phyloP scores from a whole-genome alignment of 2,113 vertebrate genomes.

The Alaudala cheleensis region DNA sequence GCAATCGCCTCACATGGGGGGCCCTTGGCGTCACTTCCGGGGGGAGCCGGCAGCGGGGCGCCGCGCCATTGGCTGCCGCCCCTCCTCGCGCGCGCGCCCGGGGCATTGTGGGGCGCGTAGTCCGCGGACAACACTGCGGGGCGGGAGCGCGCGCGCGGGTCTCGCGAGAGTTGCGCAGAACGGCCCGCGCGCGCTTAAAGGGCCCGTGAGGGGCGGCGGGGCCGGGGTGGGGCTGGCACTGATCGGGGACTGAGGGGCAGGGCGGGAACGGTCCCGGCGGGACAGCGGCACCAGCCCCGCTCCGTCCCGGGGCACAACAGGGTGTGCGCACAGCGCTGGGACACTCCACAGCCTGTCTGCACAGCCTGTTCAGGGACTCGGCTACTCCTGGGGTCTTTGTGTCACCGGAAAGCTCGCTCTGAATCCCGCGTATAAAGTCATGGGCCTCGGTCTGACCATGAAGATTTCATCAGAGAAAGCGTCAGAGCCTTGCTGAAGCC shows the following conservation, averaged over 20 bases:
- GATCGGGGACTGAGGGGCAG: too few relatives aligned
- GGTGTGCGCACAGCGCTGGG: not conserved
- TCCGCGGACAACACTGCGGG: not conserved
- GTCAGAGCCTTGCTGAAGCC: not conserved
- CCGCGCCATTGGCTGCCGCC: not conserved
- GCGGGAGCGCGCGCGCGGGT: not conserved
- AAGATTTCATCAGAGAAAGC: too few relatives aligned
- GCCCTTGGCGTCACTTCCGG: not conserved
- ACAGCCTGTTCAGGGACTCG: accelerated
- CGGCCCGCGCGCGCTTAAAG: not conserved
- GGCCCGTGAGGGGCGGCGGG: not conserved
- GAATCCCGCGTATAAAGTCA: accelerated
- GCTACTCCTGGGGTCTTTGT: too few relatives aligned
- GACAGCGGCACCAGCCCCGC: not conserved
- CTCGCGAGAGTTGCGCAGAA: not conserved
- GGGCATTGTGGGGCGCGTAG: not conserved
- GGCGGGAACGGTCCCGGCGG: not conserved
- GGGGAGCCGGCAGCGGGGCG: not conserved
- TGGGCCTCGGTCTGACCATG: accelerated
- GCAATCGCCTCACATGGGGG: not conserved
- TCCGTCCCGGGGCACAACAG: too few relatives aligned
- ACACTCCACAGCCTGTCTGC: not conserved
- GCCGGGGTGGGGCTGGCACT: not conserved
- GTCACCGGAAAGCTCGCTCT: not conserved
- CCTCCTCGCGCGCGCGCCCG: not conserved